Evolutionary conservation across 2,888 invertebrate genomes (phyloP), one percentile per base, ranked within the genome.

Genomic region (Acanthosoma haemorrhoidale): DNA sequence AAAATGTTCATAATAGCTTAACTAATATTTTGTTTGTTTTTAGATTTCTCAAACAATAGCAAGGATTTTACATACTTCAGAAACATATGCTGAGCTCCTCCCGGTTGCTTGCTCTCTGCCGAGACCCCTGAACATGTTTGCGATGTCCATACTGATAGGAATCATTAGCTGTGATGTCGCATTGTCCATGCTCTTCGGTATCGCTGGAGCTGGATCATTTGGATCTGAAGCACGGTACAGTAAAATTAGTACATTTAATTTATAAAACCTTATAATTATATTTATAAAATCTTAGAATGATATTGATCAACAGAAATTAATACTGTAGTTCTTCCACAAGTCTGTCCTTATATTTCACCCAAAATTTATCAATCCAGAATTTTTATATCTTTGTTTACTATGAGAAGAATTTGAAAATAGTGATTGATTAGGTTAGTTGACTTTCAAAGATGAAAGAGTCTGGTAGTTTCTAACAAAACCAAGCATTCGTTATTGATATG

Each of bases 81-180:
- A 63, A 21, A 72, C 68, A 51, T 71, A 74, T 6, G 66, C 34
- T 8, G 63, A 70, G 16, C 69, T 71, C n/a, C 72, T 69, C 76
- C 76, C 71, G 21, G 77, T 78, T 31, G 76, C 78, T 43, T 75
- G 72, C 74, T 70, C 70, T 70, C 69, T 76, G 71, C 69, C 79
- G 75, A 68, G 76, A 74, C 66, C 82, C 69, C 84, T 81, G 64
- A 87, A 83, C 70, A 87, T 81, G 77, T 86, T 86, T 0, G 87
- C 87, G 78, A 87, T 84, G 78, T 88, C 87, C 75, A 84, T 81
- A 71, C 86, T 83, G 72, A 87, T 85, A 9, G 88, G 88, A 69
- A 88, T 78, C 81, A 86, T 82, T 31, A 87, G 79, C 68, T 85
- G 83, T 73, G 84, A 80, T 15, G 82, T 82, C 2, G 83, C 80